Conservation (phyloP, 2,113 vertebrate genomes). For the Trogon melanurus region DNA sequence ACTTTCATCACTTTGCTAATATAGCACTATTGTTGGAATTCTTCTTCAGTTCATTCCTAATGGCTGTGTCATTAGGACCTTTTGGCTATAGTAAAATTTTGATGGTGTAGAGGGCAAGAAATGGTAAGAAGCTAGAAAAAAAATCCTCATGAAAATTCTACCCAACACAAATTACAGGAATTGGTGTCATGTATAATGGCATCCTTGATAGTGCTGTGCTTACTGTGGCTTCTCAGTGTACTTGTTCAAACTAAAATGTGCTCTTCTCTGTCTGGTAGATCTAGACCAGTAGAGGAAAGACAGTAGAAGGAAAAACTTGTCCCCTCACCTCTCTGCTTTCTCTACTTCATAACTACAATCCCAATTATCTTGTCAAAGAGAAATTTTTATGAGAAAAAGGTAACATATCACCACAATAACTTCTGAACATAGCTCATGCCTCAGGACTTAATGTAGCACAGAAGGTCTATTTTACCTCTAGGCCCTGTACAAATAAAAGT, state of each 20-base stretch:
- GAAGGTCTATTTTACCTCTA: constrained; percentile 27
- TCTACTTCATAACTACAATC: background rate
- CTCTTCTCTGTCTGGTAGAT: background rate
- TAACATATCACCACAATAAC: constrained; percentile 6
- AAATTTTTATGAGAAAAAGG: constrained; percentile 3
- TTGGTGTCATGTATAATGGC: background rate
- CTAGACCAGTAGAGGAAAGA: background rate
- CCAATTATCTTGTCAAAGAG: constrained; percentile 17
- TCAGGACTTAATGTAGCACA: background rate
- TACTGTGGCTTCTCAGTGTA: background rate
- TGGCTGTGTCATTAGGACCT: background rate
- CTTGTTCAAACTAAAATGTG: constrained; percentile 11
- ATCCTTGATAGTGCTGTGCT: background rate
- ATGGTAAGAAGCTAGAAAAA: background rate
- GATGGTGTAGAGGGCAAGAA: background rate
- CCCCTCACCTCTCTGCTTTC: background rate
- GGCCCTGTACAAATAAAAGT: background rate
- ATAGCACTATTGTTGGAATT: background rate
- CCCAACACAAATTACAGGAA: constrained; percentile 3
- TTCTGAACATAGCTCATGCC: background rate
- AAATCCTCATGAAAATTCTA: background rate
- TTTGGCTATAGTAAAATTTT: background rate
- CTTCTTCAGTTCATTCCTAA: background rate
- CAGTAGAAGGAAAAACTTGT: background rate
- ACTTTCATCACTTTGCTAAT: background rate